Evolutionary conservation across 2,113 vertebrate species (phyloP).

Genomic region (Cryptotis parvus): DNA sequence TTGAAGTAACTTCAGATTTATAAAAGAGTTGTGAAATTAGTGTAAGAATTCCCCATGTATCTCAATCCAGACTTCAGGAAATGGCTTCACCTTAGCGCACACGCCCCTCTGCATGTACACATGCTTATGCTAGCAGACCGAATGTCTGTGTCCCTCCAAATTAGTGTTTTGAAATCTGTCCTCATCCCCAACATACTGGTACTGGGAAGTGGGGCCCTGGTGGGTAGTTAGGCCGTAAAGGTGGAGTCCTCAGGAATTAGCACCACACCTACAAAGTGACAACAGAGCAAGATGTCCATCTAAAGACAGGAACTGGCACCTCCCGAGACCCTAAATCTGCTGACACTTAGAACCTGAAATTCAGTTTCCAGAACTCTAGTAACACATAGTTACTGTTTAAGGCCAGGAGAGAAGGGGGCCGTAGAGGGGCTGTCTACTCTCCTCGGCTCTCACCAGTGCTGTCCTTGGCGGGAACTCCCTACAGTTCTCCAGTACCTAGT

Average conservation of each 20-base stretch:
- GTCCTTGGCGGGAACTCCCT: no score
- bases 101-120: neutral
- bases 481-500: neutral
- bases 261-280: neutral
- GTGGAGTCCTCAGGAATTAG: neutral
- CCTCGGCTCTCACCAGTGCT: no score
- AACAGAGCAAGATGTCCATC: neutral
- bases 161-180: neutral
- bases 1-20: slow-evolving; percentile 45
- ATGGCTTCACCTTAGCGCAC: slow-evolving; percentile 20
- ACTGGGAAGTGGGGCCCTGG: neutral
- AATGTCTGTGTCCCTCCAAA: neutral
- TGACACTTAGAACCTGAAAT: neutral
- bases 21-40: neutral
- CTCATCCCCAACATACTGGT: neutral
- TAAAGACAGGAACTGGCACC: neutral
- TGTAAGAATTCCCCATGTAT: slow-evolving; percentile 15
- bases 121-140: neutral
- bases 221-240: neutral
- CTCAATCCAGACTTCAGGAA: slow-evolving; percentile 7
- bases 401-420: no score
- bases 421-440: neutral
- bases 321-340: neutral
- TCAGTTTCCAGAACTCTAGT: neutral
- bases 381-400: slow-evolving; percentile 31